Evolutionary conservation across 1,140 invertebrate genomes (phyloP), one percentile per base, ranked within the genome.

Genomic region (Microplitis mediator): DNA sequence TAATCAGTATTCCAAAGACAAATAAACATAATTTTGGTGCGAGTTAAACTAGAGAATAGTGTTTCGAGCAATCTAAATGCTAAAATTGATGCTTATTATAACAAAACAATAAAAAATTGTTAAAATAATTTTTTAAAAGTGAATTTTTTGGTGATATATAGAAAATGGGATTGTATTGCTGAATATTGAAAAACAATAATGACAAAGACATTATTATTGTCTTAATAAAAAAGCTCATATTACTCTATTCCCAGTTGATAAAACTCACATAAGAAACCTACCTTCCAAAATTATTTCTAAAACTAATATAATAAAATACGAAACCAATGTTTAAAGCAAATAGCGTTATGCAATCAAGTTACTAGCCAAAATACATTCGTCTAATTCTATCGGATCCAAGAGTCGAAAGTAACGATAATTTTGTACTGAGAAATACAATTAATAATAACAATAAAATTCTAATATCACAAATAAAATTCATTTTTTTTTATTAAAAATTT

Each of bases 281-380:
- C 84, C 81, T 84, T 74, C 31, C 14, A 52, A 34, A 51, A 13
- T 86, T 83, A 86, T 80, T 81, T 85, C 84, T 86, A 86, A 81
- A 85, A 84, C 85, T 86, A 86, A 85, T 81, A 81, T 84, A 82
- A 83, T 80, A 50, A 35, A 34, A 82, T 85, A 86, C 81, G 81
- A 85, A 84, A 86, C 84, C 83, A 83, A 85, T 85, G 23, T 78
- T 85, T 81, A 86, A 86, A 87, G 85, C 86, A 86, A 86, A 85
- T 86, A 87, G 86, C 85, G 82, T 84, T 87, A 86, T 83, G 82
- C 86, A 87, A 86, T 86, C 84, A 86, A 87, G 81, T 80, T 86
- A 85, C 82, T 86, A 87, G 83, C 85, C 83, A 85, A 34, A 85
- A 83, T 86, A 86, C 86, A 86, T 86, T 85, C 83, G 80, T 83